A percentile compares a stretch with the other conserved stretches of the same genome.
Conservation (phyloP, 2,797 vertebrate genomes). For the Brachyrhaphis roseni region DNA sequence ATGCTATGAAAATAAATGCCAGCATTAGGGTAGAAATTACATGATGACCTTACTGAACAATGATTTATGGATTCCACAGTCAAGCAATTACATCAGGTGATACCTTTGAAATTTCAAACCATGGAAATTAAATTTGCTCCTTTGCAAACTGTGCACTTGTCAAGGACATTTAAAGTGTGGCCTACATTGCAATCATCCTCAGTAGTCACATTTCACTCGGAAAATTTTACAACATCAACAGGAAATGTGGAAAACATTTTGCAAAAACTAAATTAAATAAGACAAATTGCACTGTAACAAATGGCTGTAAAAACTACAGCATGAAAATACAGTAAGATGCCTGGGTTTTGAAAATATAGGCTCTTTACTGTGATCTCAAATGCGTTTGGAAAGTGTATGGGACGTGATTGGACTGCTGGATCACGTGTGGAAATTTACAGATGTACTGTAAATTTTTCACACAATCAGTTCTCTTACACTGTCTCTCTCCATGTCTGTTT, state of each 20-base stretch:
- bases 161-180: constrained; percentile 76
- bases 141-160: constrained; percentile 77
- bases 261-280: constrained; percentile 47
- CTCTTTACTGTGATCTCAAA: too few relatives aligned
- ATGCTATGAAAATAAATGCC: constrained; percentile 81
- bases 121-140: constrained; percentile 80
- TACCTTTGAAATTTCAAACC: constrained; percentile 88
- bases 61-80: constrained; percentile 95
- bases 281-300: not conserved
- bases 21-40: constrained; percentile 88
- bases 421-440: too few relatives aligned
- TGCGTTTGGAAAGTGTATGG: too few relatives aligned
- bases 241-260: constrained; percentile 30
- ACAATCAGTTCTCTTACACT: too few relatives aligned
- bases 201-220: constrained; percentile 55
- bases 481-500: too few relatives aligned
- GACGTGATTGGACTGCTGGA: too few relatives aligned
- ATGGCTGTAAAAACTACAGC: too few relatives aligned
- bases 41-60: constrained; percentile 90
- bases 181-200: constrained; percentile 46
- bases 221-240: constrained; percentile 53
- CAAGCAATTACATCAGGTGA: constrained; percentile 92
- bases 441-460: too few relatives aligned
- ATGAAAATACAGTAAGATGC: too few relatives aligned
- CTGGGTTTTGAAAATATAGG: too few relatives aligned